These are phyloP conservation scores for Oreochromis niloticus DNA, from an alignment of 2,113 vertebrate species.

Conservation along the genomic window DNA sequence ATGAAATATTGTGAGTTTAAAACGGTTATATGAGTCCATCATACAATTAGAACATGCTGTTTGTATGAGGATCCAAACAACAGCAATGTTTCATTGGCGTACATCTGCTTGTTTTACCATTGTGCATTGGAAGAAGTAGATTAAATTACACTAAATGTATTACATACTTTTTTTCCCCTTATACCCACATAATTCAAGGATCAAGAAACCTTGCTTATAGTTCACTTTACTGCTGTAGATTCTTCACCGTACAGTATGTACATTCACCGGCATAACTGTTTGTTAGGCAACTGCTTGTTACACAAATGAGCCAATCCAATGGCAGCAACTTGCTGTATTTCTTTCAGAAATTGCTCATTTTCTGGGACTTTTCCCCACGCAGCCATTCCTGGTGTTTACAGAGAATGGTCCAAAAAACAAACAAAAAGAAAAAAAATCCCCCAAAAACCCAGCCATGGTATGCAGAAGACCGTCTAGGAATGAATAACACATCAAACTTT, in stretches of 20 bases:
- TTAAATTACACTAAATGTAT: not conserved
- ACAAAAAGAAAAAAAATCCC: not conserved
- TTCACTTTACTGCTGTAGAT: not conserved
- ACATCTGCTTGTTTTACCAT: not conserved
- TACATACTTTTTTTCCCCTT: not conserved
- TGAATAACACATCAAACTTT: not conserved
- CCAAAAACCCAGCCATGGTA: not conserved
- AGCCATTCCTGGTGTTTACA: not conserved
- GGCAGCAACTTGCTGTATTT: not conserved
- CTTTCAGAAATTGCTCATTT: not conserved
- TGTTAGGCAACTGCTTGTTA: not conserved
- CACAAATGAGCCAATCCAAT: not conserved
- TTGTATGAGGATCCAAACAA: not conserved
- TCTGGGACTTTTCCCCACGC: rapidly evolving
- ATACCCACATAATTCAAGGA: not conserved
- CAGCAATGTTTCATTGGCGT: not conserved
- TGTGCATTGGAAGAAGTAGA: rapidly evolving
- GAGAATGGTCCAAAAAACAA: not conserved
- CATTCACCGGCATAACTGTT: not conserved
- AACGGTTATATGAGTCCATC: not conserved
- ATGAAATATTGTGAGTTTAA: not conserved
- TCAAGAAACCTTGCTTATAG: not conserved
- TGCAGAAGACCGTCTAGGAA: not conserved
- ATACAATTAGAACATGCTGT: not conserved
- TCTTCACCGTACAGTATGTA: not conserved